These are phyloP conservation scores for Drosophila seguyi DNA, from an alignment of 1,140 invertebrate species.

Conservation along the genomic window DNA sequence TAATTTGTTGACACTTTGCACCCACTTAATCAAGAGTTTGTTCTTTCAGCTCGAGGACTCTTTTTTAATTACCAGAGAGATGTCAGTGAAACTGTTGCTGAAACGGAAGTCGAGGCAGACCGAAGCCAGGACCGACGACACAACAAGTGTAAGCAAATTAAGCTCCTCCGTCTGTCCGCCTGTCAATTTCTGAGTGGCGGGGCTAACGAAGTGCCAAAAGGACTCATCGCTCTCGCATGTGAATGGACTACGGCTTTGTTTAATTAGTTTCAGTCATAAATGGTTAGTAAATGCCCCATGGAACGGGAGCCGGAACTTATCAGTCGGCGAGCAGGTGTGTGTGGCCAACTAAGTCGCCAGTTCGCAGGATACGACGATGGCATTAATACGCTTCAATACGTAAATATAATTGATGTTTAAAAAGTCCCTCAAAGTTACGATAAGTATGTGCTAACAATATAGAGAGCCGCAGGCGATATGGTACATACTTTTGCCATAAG, in stretches of 20 bases:
- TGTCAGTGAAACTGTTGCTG: constrained; percentile 32
- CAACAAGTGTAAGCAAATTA: constrained; percentile 54
- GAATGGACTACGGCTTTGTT: constrained; percentile 28
- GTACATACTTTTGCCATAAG: constrained; percentile 70
- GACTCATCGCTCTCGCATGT: constrained; percentile 4
- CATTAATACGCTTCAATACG: constrained; percentile 74
- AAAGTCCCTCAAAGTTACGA: constrained; percentile 72
- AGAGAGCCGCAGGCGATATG: constrained; percentile 35
- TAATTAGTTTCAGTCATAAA: constrained; percentile 47
- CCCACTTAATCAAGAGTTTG: constrained; percentile 56
- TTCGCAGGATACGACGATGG: not conserved
- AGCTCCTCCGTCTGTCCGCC: constrained; percentile 16
- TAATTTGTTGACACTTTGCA: constrained; percentile 60
- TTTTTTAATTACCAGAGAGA: constrained; percentile 36
- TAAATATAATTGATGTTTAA: constrained; percentile 78
- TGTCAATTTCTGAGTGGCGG: constrained; percentile 6
- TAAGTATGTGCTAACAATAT: constrained; percentile 65
- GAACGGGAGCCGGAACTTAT: not conserved
- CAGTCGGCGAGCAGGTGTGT: constrained; percentile 6
- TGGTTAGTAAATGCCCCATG: not conserved
- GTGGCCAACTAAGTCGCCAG: not conserved
- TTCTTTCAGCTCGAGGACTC: constrained; percentile 33
- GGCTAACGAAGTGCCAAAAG: constrained; percentile 46
- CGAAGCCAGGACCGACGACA: constrained; percentile 2
- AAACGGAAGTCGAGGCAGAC: not conserved